Conservation (phyloP, 2,797 vertebrate genomes). For the Orestias chungarensis region DNA sequence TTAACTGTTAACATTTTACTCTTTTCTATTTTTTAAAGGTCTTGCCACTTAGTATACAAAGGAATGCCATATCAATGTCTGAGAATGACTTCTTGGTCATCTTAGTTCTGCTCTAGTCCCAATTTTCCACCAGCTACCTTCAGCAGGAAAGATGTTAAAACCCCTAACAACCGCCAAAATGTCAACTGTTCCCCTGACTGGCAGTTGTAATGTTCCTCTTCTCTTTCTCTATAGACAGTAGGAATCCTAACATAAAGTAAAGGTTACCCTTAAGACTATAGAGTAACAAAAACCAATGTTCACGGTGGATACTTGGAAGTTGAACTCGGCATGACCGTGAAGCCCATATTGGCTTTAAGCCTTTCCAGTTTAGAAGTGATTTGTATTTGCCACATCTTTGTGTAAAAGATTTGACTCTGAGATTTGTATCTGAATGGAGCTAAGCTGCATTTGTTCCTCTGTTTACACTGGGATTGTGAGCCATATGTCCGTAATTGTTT, state of each 20-base stretch:
- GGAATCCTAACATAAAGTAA: constrained; percentile 69
- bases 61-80: constrained; percentile 42
- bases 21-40: constrained; percentile 67
- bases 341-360: constrained; percentile 22
- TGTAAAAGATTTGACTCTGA: constrained; percentile 49
- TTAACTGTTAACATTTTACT: constrained; percentile 47
- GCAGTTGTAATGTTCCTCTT: constrained; percentile 44
- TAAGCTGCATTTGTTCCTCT: constrained; percentile 53
- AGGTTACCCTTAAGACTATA: constrained; percentile 67
- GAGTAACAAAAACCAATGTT: constrained; percentile 53
- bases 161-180: constrained; percentile 70
- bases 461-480: constrained; percentile 61
- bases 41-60: constrained; percentile 59
- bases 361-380: constrained; percentile 38
- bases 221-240: constrained; percentile 41
- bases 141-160: constrained; percentile 62
- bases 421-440: constrained; percentile 60
- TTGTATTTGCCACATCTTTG: constrained; percentile 20
- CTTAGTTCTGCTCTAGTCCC: constrained; percentile 40
- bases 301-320: constrained; percentile 26
- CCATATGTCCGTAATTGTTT: constrained; percentile 69
- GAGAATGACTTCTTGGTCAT: constrained; percentile 51
- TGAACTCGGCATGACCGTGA: constrained; percentile 26
- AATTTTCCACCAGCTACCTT: constrained; percentile 52
- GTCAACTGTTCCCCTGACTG: constrained; percentile 68